Percentiles rank a stretch among this genome's conserved stretches.
phyloP scores from a whole-genome alignment of 2,888 invertebrate species.

The Rhingia campestris region DNA sequence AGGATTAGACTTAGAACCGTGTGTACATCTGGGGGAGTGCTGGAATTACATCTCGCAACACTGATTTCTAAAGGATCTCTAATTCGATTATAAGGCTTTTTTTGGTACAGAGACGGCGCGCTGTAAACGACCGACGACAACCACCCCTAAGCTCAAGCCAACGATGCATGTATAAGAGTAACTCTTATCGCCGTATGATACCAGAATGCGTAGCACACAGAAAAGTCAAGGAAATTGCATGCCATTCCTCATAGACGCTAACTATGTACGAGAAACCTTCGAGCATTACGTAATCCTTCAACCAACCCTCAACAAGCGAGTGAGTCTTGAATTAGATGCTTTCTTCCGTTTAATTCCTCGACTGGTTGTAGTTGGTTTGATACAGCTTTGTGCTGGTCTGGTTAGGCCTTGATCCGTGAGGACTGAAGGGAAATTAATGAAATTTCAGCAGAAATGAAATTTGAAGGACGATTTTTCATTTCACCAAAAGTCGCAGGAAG shows the following conservation, averaged over 20 bases:
- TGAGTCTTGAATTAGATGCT: slow-evolving; percentile 13
- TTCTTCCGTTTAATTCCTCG: slow-evolving; percentile 10
- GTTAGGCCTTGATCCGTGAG: slow-evolving; percentile 45
- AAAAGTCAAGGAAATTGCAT: slow-evolving; percentile 37
- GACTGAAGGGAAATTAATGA: slow-evolving; percentile 64
- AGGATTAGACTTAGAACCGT: slow-evolving; percentile 50
- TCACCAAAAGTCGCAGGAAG: slow-evolving; percentile 16
- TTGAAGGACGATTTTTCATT: slow-evolving; percentile 68
- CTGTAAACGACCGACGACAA: slow-evolving; percentile 20
- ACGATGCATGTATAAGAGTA: slow-evolving; percentile 67
- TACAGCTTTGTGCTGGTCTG: slow-evolving; percentile 37
- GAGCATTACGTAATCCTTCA: slow-evolving; percentile 59
- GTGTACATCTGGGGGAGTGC: slow-evolving; percentile 50
- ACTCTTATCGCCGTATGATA: slow-evolving; percentile 73
- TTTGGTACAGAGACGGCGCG: slow-evolving; percentile 25
- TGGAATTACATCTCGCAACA: slow-evolving; percentile 70
- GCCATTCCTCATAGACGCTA: slow-evolving; percentile 15
- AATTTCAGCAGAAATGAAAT: slow-evolving; percentile 52
- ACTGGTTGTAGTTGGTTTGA: slow-evolving; percentile 17
- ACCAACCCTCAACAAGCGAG: slow-evolving; percentile 40
- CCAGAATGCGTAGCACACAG: slow-evolving; percentile 24
- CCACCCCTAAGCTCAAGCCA: slow-evolving; percentile 44
- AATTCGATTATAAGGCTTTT: slow-evolving; percentile 70
- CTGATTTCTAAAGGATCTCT: slow-evolving; percentile 72
- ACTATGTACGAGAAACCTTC: slow-evolving; percentile 11